Evolutionary conservation across 2,113 vertebrate genomes (phyloP).

Genomic region (Scolopax mira): DNA sequence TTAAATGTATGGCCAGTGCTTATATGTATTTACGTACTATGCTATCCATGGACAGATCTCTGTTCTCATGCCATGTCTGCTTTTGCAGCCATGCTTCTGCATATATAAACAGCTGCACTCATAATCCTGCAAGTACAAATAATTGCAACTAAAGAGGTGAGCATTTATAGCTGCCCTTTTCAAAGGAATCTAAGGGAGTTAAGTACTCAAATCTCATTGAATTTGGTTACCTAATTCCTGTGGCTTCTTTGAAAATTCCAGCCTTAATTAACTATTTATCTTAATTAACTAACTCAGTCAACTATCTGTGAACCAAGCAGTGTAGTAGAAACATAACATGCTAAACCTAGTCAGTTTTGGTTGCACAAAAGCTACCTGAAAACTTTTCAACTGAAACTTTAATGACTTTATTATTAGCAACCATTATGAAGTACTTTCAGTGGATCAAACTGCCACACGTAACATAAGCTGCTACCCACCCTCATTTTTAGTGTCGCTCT

Average conservation of each 20-base stretch:
- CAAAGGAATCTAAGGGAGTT: conserved; percentile 36
- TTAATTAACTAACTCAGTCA: conserved; percentile 50
- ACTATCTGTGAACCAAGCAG: conserved; percentile 8
- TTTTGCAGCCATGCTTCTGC: conserved; percentile 25
- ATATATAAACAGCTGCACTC: conserved; percentile 44
- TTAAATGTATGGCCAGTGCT: conserved; percentile 25
- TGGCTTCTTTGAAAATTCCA: conserved; percentile 61
- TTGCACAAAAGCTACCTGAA: background rate
- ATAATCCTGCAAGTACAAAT: conserved; percentile 24
- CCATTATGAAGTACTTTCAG: background rate
- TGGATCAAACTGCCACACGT: background rate
- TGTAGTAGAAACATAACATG: background rate
- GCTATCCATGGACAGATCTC: conserved; percentile 15
- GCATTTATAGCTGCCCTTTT: conserved; percentile 38
- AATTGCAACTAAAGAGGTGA: conserved; percentile 36
- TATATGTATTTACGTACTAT: background rate
- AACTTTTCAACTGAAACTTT: background rate
- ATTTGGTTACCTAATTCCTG: conserved; percentile 60
- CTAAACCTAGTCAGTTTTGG: background rate
- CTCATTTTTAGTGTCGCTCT: background rate
- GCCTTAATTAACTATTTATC: conserved; percentile 20
- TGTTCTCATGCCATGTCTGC: conserved; percentile 57
- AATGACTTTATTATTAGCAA: background rate
- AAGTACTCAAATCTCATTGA: conserved; percentile 17
- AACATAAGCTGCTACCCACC: background rate